These are phyloP conservation scores for Piaya cayana DNA, from an alignment of 2,113 vertebrate species.

Conservation along the genomic window DNA sequence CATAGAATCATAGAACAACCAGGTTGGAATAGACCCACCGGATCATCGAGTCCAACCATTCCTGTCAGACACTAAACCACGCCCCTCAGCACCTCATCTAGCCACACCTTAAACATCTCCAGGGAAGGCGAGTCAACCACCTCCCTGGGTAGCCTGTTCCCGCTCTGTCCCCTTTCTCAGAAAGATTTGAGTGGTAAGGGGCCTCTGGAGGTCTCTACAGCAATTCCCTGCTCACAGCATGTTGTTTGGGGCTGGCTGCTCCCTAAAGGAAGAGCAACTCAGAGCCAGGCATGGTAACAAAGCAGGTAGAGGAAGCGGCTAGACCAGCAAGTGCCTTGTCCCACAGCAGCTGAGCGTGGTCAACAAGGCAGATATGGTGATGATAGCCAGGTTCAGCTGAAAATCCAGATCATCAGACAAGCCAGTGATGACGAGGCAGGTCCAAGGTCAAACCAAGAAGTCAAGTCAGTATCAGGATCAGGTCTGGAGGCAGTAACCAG, in stretches of 20 bases:
- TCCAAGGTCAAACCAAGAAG: not conserved
- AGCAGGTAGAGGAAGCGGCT: not conserved
- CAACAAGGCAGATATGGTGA: not conserved
- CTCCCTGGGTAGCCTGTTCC: no score
- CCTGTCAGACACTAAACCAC: no score
- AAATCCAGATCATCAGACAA: not conserved
- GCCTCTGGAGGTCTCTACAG: not conserved
- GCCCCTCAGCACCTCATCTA: no score
- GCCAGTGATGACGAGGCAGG: not conserved
- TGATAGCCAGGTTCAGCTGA: fast-evolving
- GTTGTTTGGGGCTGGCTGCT: not conserved
- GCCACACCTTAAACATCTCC: no score
- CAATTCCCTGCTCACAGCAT: not conserved
- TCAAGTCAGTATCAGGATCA: not conserved
- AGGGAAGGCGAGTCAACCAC: no score
- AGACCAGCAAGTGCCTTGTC: not conserved
- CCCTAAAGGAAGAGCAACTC: not conserved
- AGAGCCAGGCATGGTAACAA: fast-evolving
- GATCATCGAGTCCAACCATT: no score
- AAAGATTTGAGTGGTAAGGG: not conserved
- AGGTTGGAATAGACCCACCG: no score
- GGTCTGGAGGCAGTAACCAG: not conserved
- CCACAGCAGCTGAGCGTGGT: not conserved
- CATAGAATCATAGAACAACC: no score
- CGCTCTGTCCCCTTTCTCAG: no score